phyloP scores from a whole-genome alignment of 1,140 invertebrate genomes.

The Lanistes nyassanus region DNA sequence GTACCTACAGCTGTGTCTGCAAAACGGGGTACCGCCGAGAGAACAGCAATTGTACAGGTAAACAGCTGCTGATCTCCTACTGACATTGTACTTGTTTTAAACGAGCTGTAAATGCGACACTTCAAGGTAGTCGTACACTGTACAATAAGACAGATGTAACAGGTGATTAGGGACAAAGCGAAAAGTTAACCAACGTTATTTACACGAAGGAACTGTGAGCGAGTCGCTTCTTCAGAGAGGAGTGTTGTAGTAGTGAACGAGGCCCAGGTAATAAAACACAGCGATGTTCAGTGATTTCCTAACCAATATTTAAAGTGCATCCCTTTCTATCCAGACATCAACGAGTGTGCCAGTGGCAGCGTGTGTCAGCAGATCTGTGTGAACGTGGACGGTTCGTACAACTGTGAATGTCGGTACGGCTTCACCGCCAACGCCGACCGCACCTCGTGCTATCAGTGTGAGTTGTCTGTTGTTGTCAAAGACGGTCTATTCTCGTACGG shows the following conservation, averaged over 20 bases:
- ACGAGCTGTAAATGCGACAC: no score
- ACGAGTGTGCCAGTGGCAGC: neutral
- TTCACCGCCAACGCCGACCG: slow-evolving; percentile 8
- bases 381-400: slow-evolving; percentile 20
- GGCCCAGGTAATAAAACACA: no score
- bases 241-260: no score
- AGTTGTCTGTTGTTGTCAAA: neutral
- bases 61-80: neutral
- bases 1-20: slow-evolving; percentile 17
- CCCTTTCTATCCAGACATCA: neutral
- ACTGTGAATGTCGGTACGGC: slow-evolving; percentile 20
- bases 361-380: slow-evolving; percentile 24
- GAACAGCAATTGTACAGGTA: slow-evolving; percentile 19
- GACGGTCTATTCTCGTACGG: no score
- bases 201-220: no score
- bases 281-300: neutral
- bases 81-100: neutral
- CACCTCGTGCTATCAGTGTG: neutral
- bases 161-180: no score
- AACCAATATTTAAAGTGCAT: neutral
- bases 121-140: no score
- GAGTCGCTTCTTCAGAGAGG: no score
- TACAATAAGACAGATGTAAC: no score
- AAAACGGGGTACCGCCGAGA: slow-evolving; percentile 9
- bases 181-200: no score